phyloP scores from a whole-genome alignment of 2,113 vertebrate species.

The Rhinolophus ferrumequinum region DNA sequence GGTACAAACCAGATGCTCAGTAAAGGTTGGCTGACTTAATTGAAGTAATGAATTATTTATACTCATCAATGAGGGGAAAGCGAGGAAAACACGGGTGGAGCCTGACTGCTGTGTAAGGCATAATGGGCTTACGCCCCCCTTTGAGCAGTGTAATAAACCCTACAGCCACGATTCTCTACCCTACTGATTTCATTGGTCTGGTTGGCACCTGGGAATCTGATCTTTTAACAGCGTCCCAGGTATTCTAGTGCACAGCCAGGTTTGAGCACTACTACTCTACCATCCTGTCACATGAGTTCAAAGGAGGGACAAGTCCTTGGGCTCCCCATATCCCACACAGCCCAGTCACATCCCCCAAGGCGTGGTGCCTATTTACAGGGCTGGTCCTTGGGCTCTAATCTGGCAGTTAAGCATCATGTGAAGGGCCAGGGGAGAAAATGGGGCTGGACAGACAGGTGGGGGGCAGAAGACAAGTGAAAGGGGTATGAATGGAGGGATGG shows the following conservation, averaged over 20 bases:
- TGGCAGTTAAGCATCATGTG: not conserved
- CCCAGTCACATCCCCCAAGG: not conserved
- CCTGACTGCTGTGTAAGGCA: rapidly evolving
- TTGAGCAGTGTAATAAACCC: not conserved
- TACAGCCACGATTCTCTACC: not conserved
- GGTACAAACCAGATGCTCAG: not conserved
- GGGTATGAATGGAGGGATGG: not conserved
- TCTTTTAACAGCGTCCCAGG: not conserved
- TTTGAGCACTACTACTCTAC: not conserved
- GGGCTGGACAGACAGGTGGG: not conserved
- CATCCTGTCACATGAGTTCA: not conserved
- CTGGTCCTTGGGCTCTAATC: not conserved
- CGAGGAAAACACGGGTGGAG: not conserved
- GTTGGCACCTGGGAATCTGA: not conserved
- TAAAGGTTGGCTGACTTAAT: not conserved
- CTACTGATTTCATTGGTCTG: not conserved
- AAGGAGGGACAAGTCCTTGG: not conserved
- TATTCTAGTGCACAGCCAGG: not conserved
- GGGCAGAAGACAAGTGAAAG: not conserved
- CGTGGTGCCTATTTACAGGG: not conserved
- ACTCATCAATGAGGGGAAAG: not conserved
- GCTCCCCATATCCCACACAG: not conserved
- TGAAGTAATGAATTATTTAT: not conserved
- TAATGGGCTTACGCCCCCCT: rapidly evolving
- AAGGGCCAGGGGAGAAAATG: not conserved